Conservation (phyloP, 2,888 invertebrate species). For the Phyto melanocephala region DNA sequence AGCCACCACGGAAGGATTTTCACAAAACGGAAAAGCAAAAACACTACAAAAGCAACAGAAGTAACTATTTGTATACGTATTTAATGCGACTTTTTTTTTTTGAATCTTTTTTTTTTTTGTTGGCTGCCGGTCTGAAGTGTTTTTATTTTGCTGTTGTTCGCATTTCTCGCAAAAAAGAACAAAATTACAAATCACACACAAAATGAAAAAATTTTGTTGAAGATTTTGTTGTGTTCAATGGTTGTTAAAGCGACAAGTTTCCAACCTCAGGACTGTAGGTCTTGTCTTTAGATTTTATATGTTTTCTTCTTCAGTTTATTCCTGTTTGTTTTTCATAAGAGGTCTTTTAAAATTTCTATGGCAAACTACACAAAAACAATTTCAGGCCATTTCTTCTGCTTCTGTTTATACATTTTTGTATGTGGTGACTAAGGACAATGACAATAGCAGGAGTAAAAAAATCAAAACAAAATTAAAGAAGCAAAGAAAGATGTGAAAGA, state of each 20-base stretch:
- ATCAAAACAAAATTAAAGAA: background rate
- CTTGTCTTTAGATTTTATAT: constrained; percentile 49
- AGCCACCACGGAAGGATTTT: constrained; percentile 52
- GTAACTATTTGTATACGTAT: constrained; percentile 8
- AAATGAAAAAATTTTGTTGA: constrained; percentile 18
- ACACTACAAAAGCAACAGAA: constrained; percentile 15
- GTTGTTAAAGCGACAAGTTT: constrained; percentile 61
- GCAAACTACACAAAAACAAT: constrained; percentile 2
- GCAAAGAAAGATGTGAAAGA: background rate
- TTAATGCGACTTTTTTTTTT: constrained; percentile 10
- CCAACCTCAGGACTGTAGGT: constrained; percentile 50
- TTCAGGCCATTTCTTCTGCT: background rate
- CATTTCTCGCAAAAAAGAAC: background rate
- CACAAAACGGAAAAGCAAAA: constrained; percentile 37
- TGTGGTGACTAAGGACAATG: background rate
- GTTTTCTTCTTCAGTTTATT: constrained; percentile 8
- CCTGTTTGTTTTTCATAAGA: background rate
- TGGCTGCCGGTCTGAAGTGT: constrained; percentile 57
- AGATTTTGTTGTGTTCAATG: constrained; percentile 53
- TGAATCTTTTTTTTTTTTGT: background rate
- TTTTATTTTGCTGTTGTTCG: constrained; percentile 2
- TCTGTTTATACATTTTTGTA: background rate
- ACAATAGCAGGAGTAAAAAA: background rate
- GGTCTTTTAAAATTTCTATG: constrained; percentile 20
- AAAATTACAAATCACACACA: background rate